These are phyloP conservation scores for Elachura formosa DNA, from an alignment of 2,113 vertebrate genomes.

Conservation along the genomic window DNA sequence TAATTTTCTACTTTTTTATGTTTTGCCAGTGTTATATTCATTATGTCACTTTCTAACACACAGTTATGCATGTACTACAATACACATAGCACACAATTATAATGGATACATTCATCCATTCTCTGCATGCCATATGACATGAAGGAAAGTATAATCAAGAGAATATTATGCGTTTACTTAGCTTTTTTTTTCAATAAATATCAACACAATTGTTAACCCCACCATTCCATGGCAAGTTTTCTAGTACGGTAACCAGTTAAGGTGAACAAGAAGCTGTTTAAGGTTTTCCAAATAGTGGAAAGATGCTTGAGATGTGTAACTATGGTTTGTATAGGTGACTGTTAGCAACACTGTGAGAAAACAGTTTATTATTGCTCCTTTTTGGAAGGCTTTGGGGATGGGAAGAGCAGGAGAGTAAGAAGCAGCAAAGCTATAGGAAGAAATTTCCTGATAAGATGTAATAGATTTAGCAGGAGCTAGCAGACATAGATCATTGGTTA, in stretches of 20 bases:
- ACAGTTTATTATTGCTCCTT: neutral
- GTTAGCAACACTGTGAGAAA: rapidly evolving
- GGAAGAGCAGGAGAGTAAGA: neutral
- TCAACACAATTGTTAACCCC: neutral
- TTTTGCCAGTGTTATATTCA: neutral
- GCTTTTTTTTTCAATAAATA: neutral
- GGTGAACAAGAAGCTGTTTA: neutral
- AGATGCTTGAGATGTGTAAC: neutral
- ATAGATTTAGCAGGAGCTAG: neutral
- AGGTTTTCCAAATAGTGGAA: neutral
- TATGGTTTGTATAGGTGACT: neutral
- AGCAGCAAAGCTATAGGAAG: neutral
- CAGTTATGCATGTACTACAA: no score
- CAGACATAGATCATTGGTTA: neutral
- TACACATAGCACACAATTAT: neutral
- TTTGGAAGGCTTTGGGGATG: neutral
- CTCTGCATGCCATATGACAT: neutral
- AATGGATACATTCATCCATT: neutral
- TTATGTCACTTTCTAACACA: neutral
- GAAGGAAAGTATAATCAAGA: neutral
- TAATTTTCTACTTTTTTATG: neutral
- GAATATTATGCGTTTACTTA: neutral
- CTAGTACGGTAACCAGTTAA: neutral
- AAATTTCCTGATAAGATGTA: neutral
- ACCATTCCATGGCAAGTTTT: neutral